Conservation (phyloP, 2,888 invertebrate species). For the Oscheius sp. region DNA sequence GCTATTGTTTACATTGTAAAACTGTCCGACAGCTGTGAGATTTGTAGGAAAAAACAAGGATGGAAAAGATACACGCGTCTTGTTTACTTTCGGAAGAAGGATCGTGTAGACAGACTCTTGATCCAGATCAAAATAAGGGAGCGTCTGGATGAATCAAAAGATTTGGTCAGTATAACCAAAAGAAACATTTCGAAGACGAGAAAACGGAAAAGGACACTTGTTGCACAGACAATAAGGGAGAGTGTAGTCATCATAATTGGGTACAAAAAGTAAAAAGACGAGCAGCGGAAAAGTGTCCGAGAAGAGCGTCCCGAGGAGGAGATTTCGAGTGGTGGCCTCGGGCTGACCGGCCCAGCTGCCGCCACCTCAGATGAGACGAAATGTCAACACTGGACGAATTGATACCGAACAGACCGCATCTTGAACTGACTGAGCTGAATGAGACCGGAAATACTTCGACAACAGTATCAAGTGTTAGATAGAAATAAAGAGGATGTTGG, state of each 20-base stretch:
- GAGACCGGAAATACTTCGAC: conserved; percentile 28
- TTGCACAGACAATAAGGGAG: background rate
- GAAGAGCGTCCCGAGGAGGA: conserved; percentile 29
- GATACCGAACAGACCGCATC: conserved; percentile 28
- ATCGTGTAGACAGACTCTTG: too few relatives aligned
- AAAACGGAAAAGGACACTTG: background rate
- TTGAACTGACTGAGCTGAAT: conserved; percentile 4
- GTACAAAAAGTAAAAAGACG: conserved; percentile 11
- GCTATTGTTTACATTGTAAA: too few relatives aligned
- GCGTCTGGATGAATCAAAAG: too few relatives aligned
- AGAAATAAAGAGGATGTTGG: background rate
- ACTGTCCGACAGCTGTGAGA: too few relatives aligned
- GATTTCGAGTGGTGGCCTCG: conserved; percentile 37
- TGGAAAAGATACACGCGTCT: too few relatives aligned
- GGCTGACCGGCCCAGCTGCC: conserved; percentile 30
- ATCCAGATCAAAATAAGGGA: too few relatives aligned
- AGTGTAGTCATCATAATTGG: background rate
- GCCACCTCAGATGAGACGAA: conserved; percentile 37
- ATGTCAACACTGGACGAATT: conserved; percentile 32
- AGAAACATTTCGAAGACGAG: background rate
- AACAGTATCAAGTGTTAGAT: background rate
- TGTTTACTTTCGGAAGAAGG: too few relatives aligned
- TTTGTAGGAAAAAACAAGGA: too few relatives aligned
- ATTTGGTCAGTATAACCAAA: background rate
- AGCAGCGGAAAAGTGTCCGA: conserved; percentile 24